phyloP scores from a whole-genome alignment of 2,888 invertebrate species.

The Heliconius erato region DNA sequence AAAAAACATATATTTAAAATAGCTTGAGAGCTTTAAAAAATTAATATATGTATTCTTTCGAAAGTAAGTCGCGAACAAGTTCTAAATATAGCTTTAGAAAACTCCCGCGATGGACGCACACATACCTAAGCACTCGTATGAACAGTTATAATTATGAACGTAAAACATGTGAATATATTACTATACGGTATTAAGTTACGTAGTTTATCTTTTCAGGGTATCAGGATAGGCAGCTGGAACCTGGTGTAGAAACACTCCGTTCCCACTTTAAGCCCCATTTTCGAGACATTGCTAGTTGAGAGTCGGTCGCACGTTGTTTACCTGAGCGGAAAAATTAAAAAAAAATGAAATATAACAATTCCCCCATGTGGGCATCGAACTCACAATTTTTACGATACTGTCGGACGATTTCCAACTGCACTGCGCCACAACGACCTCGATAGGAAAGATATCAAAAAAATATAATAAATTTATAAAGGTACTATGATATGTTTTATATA shows the following conservation, averaged over 20 bases:
- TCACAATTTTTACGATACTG: not conserved
- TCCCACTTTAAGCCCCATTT: not conserved
- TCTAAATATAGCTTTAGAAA: slow-evolving; percentile 23
- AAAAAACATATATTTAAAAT: not conserved
- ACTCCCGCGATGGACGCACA: slow-evolving; percentile 11
- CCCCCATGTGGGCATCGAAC: not conserved
- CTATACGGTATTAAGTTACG: not conserved
- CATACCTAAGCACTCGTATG: not conserved
- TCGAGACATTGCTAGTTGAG: not conserved
- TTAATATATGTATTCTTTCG: slow-evolving; percentile 26
- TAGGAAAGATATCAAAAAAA: not conserved
- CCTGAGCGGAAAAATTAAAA: not conserved
- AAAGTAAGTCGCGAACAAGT: slow-evolving; percentile 4
- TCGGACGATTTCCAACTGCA: no score
- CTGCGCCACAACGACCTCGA: not conserved
- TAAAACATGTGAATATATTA: not conserved
- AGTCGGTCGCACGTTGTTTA: no score
- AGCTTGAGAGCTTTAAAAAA: not conserved
- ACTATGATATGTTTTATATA: no score
- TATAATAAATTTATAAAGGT: no score
- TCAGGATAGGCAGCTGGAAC: not conserved
- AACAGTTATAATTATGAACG: not conserved
- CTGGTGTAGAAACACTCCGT: not conserved
- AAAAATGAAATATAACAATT: no score
- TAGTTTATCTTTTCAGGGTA: not conserved